phyloP scores from a whole-genome alignment of 2,888 invertebrate species.

The Trichogramma evanescens region DNA sequence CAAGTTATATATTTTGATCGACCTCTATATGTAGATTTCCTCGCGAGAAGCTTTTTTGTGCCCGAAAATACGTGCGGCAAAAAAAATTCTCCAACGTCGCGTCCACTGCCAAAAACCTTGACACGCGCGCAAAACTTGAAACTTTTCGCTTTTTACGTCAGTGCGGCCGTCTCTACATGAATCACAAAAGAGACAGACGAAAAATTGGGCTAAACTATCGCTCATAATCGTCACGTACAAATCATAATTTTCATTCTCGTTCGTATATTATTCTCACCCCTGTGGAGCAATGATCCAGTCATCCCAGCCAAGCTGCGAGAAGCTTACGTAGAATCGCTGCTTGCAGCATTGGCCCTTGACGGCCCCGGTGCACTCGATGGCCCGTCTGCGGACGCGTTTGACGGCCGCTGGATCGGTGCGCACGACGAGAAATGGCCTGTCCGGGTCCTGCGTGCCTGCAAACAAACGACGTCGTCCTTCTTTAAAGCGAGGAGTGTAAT shows the following conservation, averaged over 20 bases:
- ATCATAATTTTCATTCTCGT: not conserved
- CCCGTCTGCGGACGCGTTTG: constrained; percentile 67
- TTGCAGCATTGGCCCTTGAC: constrained; percentile 74
- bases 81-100: constrained; percentile 7
- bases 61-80: not conserved
- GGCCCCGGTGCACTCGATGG: constrained; percentile 74
- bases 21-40: constrained; percentile 15
- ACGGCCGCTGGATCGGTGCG: constrained; percentile 66
- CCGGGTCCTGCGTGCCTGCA: constrained; percentile 51
- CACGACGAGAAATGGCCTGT: constrained; percentile 77
- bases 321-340: constrained; percentile 85
- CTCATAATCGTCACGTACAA: not conserved
- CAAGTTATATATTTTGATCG: constrained; percentile 11
- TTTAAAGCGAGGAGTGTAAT: not conserved
- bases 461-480: constrained; percentile 7
- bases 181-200: not conserved
- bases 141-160: constrained; percentile 6
- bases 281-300: constrained; percentile 89
- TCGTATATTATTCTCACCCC: constrained; percentile 49
- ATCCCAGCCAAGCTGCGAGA: constrained; percentile 87
- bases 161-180: not conserved
- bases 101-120: constrained; percentile 23
- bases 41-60: constrained; percentile 5
- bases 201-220: constrained; percentile 16
- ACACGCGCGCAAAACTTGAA: not conserved